Evolutionary conservation across 92 coral and sea anemone genomes (phyloP).

Genomic region (Pocillopora meandrina): DNA sequence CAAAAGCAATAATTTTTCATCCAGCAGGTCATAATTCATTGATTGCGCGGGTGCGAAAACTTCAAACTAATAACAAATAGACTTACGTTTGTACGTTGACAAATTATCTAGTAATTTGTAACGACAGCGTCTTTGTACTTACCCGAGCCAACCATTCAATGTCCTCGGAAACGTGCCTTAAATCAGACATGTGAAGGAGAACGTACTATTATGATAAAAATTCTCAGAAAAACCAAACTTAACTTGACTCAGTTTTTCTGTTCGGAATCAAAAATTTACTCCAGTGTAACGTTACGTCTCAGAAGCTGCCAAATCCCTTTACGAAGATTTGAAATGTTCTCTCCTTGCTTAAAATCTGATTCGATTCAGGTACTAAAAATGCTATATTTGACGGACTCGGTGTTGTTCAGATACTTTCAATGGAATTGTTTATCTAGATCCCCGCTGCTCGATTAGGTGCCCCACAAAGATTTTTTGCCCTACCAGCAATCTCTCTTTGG

Average conservation of each 20-base stretch:
- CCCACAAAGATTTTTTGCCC: background rate
- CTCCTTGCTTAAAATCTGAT: background rate
- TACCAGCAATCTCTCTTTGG: conserved; percentile 27
- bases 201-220: background rate
- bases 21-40: conserved; percentile 21
- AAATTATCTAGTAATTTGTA: background rate
- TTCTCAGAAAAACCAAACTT: background rate
- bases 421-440: background rate
- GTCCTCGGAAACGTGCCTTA: conserved; percentile 4
- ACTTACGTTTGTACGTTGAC: background rate
- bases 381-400: background rate
- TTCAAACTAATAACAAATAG: background rate
- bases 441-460: conserved; percentile 1
- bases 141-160: background rate
- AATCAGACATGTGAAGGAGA: background rate
- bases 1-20: conserved; percentile 4
- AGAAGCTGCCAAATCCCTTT: too few relatives aligned
- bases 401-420: background rate
- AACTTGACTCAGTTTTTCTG: background rate
- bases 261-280: background rate
- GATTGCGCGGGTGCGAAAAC: background rate
- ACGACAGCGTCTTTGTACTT: background rate
- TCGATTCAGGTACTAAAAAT: background rate
- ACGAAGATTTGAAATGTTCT: background rate
- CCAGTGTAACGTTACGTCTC: background rate